A percentile compares a stretch with the other conserved stretches of the same genome.
These are phyloP conservation scores for Tangara arthus DNA, from an alignment of 2,797 vertebrate genomes.

Conservation along the genomic window DNA sequence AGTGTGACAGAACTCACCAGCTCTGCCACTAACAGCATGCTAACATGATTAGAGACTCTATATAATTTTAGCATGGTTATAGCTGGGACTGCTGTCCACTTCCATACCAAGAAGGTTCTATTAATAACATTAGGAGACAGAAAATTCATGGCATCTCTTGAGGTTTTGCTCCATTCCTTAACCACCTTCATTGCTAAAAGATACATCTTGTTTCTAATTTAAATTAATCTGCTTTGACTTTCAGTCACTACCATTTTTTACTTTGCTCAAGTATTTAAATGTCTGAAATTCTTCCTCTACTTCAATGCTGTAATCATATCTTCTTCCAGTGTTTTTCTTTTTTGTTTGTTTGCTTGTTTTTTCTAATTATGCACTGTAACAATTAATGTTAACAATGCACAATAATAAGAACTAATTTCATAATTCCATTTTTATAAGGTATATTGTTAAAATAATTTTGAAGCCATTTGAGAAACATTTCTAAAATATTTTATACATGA, in stretches of 20 bases:
- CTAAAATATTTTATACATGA: not conserved
- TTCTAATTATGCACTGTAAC: not conserved
- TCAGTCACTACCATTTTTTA: not conserved
- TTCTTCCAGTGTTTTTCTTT: not conserved
- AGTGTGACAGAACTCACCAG: not conserved
- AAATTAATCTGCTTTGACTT: not conserved
- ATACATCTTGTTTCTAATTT: not conserved
- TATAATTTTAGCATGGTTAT: not conserved
- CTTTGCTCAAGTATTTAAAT: not conserved
- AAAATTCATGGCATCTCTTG: not conserved
- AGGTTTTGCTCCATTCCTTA: not conserved
- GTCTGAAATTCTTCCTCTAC: not conserved
- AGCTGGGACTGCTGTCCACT: not conserved
- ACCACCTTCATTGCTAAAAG: not conserved
- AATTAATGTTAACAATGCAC: not conserved
- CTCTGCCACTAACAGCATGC: not conserved
- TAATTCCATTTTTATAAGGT: not conserved
- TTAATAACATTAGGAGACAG: not conserved
- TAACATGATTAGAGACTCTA: not conserved
- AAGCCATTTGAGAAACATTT: not conserved
- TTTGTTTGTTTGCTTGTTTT: not conserved
- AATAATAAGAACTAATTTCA: not conserved
- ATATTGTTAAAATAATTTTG: not conserved
- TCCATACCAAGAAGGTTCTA: not conserved
- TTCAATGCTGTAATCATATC: not conserved